These are phyloP conservation scores for Dryomyza anilis DNA, from an alignment of 2,888 invertebrate genomes.

Conservation along the genomic window DNA sequence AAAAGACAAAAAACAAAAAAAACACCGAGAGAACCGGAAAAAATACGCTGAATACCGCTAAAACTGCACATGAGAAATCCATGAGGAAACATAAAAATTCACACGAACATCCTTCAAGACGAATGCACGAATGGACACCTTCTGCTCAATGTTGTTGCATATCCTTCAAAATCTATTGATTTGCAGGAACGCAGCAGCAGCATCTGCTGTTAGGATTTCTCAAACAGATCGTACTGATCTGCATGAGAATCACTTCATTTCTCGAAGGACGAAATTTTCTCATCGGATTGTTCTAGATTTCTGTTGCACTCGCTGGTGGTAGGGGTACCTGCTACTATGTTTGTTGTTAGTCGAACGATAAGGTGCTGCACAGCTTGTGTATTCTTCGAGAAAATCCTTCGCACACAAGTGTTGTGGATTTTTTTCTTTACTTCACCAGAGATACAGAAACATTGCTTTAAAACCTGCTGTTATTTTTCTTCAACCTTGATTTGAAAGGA, in stretches of 20 bases:
- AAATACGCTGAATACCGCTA: constrained; percentile 6
- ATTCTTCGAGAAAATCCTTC: neutral
- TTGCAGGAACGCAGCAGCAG: neutral
- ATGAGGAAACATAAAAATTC: neutral
- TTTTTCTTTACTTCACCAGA: too few species aligned
- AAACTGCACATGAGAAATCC: neutral
- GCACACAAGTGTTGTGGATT: neutral
- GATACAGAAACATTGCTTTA: neutral
- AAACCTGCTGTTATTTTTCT: neutral
- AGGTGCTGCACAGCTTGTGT: too few species aligned
- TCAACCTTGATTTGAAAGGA: neutral
- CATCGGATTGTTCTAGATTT: neutral
- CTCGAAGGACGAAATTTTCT: constrained; percentile 3
- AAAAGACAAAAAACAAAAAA: too few species aligned
- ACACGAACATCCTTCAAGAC: neutral
- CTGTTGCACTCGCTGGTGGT: neutral
- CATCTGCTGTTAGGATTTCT: constrained; percentile 1
- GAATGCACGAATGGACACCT: neutral
- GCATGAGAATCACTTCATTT: constrained; percentile 1
- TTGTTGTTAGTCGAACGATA: neutral
- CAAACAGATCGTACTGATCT: neutral
- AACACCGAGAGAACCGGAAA: neutral
- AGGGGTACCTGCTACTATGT: neutral
- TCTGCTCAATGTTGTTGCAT: neutral
- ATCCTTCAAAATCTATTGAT: neutral